Percentiles rank a stretch among this genome's conserved stretches.
These are phyloP conservation scores for Caenorhabditis sulstoni DNA, from an alignment of 2,888 invertebrate species.

Conservation along the genomic window DNA sequence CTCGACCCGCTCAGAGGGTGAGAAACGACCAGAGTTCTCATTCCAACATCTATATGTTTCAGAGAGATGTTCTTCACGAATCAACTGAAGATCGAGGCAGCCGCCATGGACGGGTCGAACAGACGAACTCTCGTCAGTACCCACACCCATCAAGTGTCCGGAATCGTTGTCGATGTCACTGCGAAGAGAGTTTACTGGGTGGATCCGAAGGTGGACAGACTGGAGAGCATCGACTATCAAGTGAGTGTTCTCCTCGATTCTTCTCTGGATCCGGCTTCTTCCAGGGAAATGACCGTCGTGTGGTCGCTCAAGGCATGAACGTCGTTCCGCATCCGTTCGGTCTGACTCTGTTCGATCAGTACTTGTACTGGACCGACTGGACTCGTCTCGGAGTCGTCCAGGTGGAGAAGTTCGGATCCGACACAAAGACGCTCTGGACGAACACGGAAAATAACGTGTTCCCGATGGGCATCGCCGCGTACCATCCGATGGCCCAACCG, in stretches of 20 bases:
- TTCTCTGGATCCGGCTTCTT: background rate
- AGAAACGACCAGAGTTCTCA: conserved; percentile 58
- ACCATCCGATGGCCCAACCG: conserved; percentile 78
- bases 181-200: conserved; percentile 95
- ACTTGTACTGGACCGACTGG: conserved; percentile 97
- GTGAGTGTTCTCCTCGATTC: conserved; percentile 83
- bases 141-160: conserved; percentile 88
- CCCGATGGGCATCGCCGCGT: conserved; percentile 80
- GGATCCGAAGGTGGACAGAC: conserved; percentile 93
- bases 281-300: conserved; percentile 84
- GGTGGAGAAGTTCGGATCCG: conserved; percentile 80
- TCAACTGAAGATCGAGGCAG: conserved; percentile 86
- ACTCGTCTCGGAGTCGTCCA: conserved; percentile 78
- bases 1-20: conserved; percentile 92
- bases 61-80: conserved; percentile 84
- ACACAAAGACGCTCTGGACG: conserved; percentile 74
- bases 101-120: conserved; percentile 95
- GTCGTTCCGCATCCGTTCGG: conserved; percentile 96
- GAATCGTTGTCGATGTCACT: conserved; percentile 89
- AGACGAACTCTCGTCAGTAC: conserved; percentile 90
- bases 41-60: conserved; percentile 33
- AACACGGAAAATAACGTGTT: conserved; percentile 79
- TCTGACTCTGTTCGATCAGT: conserved; percentile 93
- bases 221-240: conserved; percentile 93
- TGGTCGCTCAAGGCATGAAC: conserved; percentile 77